phyloP scores from a whole-genome alignment of 2,888 invertebrate genomes.

The Eupithecia tripunctaria region DNA sequence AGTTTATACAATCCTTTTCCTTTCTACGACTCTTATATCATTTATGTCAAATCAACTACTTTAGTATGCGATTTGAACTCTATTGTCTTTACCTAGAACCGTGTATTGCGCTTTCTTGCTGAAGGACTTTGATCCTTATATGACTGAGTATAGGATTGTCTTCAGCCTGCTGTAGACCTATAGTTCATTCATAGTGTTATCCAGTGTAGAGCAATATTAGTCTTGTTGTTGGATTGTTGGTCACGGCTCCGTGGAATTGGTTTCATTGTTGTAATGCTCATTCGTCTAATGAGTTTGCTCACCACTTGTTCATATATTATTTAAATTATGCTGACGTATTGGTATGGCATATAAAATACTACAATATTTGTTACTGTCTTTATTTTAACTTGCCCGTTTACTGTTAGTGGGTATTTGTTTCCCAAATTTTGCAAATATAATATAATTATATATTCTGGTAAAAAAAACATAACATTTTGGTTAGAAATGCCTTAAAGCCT shows the following conservation, averaged over 20 bases:
- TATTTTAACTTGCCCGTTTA: too few species aligned
- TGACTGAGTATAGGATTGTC: neutral
- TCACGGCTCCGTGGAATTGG: neutral
- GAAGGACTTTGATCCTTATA: neutral
- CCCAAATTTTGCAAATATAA: too few species aligned
- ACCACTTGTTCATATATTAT: neutral
- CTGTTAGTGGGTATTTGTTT: too few species aligned
- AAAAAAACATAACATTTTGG: too few species aligned
- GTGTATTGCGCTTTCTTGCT: neutral
- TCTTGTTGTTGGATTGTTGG: neutral
- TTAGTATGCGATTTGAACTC: conserved; percentile 8
- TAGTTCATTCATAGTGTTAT: conserved; percentile 9
- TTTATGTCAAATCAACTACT: neutral
- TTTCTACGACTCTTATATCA: neutral
- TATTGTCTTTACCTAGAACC: neutral
- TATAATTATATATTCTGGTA: too few species aligned
- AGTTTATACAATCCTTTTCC: neutral
- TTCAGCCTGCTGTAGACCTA: neutral
- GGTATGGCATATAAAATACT: neutral
- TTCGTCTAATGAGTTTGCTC: too few species aligned
- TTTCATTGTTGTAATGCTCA: neutral
- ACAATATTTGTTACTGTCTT: too few species aligned
- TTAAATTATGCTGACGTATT: neutral
- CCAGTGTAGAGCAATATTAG: neutral
- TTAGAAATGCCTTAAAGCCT: too few species aligned